Percentiles rank a stretch among this genome's conserved stretches.
Conservation (phyloP, 2,797 vertebrate species). For the Threskiornis aethiopicus region DNA sequence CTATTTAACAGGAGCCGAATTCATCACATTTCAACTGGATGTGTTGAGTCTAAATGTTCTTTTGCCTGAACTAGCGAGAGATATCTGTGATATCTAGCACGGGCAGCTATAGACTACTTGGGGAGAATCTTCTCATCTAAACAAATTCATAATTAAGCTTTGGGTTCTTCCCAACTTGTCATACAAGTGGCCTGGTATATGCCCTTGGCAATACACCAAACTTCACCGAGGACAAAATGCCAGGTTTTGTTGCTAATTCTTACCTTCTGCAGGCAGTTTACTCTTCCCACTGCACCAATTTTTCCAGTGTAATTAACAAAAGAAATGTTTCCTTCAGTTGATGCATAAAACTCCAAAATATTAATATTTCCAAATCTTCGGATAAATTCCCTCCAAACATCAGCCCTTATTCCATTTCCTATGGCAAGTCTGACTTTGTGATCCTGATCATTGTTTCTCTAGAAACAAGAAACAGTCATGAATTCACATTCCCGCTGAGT, state of each 20-base stretch:
- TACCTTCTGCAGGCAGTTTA: slow-evolving; percentile 80
- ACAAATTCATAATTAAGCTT: not conserved
- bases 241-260: not conserved
- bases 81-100: not conserved
- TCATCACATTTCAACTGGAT: not conserved
- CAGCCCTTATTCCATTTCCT: slow-evolving; percentile 83
- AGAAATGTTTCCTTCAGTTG: slow-evolving; percentile 86
- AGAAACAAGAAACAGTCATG: not conserved
- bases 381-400: slow-evolving; percentile 85
- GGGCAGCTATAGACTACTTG: not conserved
- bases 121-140: not conserved
- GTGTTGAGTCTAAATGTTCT: not conserved
- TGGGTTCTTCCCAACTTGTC: not conserved
- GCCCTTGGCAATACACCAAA: not conserved
- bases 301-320: slow-evolving; percentile 86
- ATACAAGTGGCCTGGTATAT: not conserved
- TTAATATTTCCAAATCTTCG: slow-evolving; percentile 81
- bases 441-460: slow-evolving; percentile 82
- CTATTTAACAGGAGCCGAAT: not conserved
- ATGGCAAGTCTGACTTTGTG: slow-evolving; percentile 83
- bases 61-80: not conserved
- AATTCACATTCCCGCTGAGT: not conserved
- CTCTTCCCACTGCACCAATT: slow-evolving; percentile 82
- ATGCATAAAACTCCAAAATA: slow-evolving; percentile 84
- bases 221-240: not conserved